Evolutionary conservation across 2,113 vertebrate species (phyloP), one percentile per base, ranked within the genome.

Genomic region (Erinaceus europaeus): DNA sequence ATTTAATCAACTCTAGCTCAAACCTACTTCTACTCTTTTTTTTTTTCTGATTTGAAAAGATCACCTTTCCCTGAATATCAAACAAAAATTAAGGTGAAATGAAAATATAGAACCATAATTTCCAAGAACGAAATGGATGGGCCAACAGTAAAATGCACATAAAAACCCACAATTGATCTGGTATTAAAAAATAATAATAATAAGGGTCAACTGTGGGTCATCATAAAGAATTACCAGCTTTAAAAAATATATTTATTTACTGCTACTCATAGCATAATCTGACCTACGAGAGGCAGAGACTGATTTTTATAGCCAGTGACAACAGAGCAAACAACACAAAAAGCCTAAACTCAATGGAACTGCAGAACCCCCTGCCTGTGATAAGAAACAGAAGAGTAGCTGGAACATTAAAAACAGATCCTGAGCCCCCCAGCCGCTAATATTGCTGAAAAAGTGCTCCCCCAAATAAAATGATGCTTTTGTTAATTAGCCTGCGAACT

Each of bases 361-460:
- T 81, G 91, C 89, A 90, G 95, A 97, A 91, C 38, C 77, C 91
- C 84, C 84, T 95, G 92, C 88, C 93, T 91, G 79, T 85, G 89
- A 89, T 75, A 53, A 68, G 50, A 97, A 96, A 96, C 87, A 52
- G 91, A 96, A 95, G 84, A 96, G 89, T 89, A 95, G 95, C 23
- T 95, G 91, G 84, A 77, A 92, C 94, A 94, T 88, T 92, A 91
- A 95, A n/a, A 95, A 95, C 55, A 96, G 92, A 94, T 95, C 90
- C 95, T 94, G 96, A 97, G 97, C 96, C 93, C 93, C 93, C 94
- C 96, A 97, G 96, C 96, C 89, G 89, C 95, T 96, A 97, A 96
- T 95, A 96, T 81, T 96, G 96, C 97, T 97, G 97, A 96, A 97
- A 97, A 97, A 97, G 96, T 97, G 97, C 96, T 96, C 97, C 83